Evolutionary conservation across 2,113 vertebrate genomes (phyloP).

Genomic region (Apus apus): DNA sequence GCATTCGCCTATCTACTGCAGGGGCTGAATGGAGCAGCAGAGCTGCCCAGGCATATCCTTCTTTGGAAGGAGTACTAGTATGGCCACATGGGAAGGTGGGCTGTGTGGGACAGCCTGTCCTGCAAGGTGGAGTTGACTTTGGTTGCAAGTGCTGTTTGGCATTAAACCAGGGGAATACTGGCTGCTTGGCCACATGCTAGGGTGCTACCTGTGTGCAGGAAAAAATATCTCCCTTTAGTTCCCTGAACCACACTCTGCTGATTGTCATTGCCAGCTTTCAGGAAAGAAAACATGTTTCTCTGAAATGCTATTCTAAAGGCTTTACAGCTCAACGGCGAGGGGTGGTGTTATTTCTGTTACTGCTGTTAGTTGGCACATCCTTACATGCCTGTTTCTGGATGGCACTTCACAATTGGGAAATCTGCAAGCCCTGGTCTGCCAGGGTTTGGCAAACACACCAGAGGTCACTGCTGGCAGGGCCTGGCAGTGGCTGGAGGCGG

Average conservation of each 20-base stretch:
- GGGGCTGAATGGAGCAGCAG: background rate
- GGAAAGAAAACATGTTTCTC: background rate
- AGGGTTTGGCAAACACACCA: background rate
- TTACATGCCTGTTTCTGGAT: background rate
- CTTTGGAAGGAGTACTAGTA: background rate
- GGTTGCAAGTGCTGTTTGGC: background rate
- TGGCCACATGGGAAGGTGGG: background rate
- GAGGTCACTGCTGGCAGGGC: background rate
- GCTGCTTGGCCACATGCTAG: background rate
- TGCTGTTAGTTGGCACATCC: background rate
- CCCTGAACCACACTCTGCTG: background rate
- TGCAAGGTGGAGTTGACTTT: background rate
- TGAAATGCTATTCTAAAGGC: background rate
- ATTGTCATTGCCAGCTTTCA: constrained; percentile 13
- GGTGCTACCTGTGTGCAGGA: rapidly evolving
- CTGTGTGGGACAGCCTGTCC: background rate
- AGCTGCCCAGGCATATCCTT: background rate
- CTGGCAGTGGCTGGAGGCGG: background rate
- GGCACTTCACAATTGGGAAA: background rate
- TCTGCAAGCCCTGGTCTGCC: background rate
- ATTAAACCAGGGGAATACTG: background rate
- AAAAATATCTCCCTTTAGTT: background rate
- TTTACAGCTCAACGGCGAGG: background rate
- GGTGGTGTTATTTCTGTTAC: background rate
- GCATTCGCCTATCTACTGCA: background rate